Percentiles rank a stretch among this genome's conserved stretches.
phyloP scores from a whole-genome alignment of 2,888 invertebrate genomes.

The Monopis laevigella region DNA sequence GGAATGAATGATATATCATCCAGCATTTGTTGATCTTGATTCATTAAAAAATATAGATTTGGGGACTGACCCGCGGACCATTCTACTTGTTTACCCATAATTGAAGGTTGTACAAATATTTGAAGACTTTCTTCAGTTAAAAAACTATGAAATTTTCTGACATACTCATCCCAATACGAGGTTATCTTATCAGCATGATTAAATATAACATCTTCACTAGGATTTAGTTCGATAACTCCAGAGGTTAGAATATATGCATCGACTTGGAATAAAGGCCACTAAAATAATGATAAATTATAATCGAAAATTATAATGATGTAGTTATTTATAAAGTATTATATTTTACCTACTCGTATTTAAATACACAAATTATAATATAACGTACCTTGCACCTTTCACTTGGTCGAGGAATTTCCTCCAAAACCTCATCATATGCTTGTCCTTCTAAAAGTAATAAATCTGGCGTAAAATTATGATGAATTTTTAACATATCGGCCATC shows the following conservation, averaged over 20 bases:
- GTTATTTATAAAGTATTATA: no score
- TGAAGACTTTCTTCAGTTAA: conserved; percentile 75
- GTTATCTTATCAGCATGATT: conserved; percentile 70
- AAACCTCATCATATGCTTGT: conserved; percentile 46
- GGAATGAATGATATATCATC: conserved; percentile 67
- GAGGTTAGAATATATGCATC: conserved; percentile 56
- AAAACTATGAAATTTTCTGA: conserved; percentile 74
- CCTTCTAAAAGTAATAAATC: conserved; percentile 44
- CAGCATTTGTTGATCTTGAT: conserved; percentile 70
- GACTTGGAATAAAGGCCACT: conserved; percentile 71
- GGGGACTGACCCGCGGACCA: conserved; percentile 80
- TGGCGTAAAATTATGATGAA: conserved; percentile 63
- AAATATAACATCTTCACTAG: conserved; percentile 68
- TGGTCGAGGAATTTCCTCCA: conserved; percentile 55
- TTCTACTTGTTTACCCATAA: conserved; percentile 84
- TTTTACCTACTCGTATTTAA: no score
- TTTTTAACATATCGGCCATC: conserved; percentile 62
- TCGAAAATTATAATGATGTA: no score
- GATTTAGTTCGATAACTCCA: conserved; percentile 62
- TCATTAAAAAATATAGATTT: conserved; percentile 73
- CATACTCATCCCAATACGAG: conserved; percentile 72
- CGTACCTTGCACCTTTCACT: conserved; percentile 53
- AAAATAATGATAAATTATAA: conserved; percentile 27
- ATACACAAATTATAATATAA: no score
- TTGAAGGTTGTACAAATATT: conserved; percentile 83